Evolutionary conservation across 2,113 vertebrate genomes (phyloP).

Genomic region (Psittacus erithacus): DNA sequence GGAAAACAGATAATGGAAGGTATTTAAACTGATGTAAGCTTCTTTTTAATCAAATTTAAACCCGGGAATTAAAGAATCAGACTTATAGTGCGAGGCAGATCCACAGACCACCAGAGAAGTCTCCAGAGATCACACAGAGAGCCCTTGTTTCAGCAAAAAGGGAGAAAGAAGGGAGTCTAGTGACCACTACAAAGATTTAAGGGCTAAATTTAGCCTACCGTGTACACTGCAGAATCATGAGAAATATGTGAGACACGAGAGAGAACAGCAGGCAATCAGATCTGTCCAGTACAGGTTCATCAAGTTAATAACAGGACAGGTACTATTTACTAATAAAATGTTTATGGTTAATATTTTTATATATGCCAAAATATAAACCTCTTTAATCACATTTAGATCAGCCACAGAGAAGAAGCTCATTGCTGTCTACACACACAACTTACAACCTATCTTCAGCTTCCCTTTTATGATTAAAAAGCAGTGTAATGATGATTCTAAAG

Average conservation of each 20-base stretch:
- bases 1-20: background rate
- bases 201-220: background rate
- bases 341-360: background rate
- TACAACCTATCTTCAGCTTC: background rate
- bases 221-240: background rate
- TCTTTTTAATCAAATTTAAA: slow-evolving; percentile 39
- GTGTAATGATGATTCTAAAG: background rate
- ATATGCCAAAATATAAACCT: background rate
- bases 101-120: background rate
- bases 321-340: background rate
- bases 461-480: slow-evolving; percentile 5
- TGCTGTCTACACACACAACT: background rate
- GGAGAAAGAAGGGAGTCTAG: background rate
- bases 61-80: background rate
- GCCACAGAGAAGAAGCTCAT: background rate
- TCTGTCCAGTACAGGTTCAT: background rate
- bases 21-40: slow-evolving; percentile 6
- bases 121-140: background rate
- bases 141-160: background rate
- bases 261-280: background rate
- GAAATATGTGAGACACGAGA: background rate
- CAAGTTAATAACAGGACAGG: background rate
- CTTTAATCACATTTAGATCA: background rate
- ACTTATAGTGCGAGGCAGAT: background rate
- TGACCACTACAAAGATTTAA: background rate